Conservation (phyloP, 2,113 vertebrate species). For the Myocastor coypus region DNA sequence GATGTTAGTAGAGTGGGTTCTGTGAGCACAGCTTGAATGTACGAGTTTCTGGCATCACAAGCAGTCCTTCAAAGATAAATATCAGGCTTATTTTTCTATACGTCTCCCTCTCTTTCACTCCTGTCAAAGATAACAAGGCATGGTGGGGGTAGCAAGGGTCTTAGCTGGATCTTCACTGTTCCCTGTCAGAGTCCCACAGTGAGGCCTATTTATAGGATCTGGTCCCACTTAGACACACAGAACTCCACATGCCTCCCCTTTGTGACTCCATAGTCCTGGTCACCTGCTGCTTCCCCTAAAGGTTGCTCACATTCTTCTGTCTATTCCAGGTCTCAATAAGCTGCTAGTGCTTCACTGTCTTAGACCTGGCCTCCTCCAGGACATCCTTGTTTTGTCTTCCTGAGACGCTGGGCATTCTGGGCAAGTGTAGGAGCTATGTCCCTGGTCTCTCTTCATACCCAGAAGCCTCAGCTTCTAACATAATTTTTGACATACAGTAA, state of each 20-base stretch:
- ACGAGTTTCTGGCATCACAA: not conserved
- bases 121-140: not conserved
- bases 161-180: not conserved
- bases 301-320: not conserved
- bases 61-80: not conserved
- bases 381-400: not conserved
- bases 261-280: not conserved
- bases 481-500: not conserved
- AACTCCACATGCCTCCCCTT: not conserved
- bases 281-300: not conserved
- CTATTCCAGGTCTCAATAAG: not conserved
- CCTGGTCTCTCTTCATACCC: not conserved
- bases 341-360: not conserved
- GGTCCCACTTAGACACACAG: not conserved
- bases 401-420: not conserved
- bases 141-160: accelerated
- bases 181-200: not conserved
- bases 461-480: not conserved
- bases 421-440: not conserved
- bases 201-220: not conserved
- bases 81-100: not conserved
- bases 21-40: not conserved
- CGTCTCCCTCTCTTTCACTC: not conserved
- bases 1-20: not conserved
- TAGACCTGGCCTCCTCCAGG: not conserved